Evolutionary conservation across 92 coral and sea anemone species (phyloP), one percentile per base, ranked within the genome.

Genomic region (Blastomussa wellsi): DNA sequence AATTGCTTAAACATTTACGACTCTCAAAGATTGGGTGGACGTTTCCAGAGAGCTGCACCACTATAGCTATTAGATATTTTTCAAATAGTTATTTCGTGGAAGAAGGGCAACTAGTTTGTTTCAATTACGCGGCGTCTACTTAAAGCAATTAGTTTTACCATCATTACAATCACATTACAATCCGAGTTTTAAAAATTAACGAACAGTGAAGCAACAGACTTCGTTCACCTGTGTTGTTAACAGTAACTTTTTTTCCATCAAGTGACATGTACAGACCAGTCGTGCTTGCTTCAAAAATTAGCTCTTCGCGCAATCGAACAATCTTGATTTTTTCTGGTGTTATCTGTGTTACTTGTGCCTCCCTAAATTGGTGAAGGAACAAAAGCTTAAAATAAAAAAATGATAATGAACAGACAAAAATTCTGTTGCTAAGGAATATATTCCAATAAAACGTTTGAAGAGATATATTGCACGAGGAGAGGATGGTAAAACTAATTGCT

Each of bases 291-390:
- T 81, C 67, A 81, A 81, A 81, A 24, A 81, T 51, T 33, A 81
- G 68, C 77, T 81, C 85, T 17, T 81, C 85, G 15, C 85, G 85
- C 37, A 69, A 13, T 0, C 32, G 85, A 35, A 81, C 85, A 24
- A 81, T 81, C 22, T 35, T 70, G 19, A 81, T 49, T 15, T 9
- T 71, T 36, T 71, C 77, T 20, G 66, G 85, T 51, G 85, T 81
- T 49, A 69, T 20, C 51, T 48, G 77, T 26, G 77, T 81, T 11
- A 81, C 67, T 17, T 68, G 26, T 49, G 85, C 77, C 36, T 81
- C 85, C 85, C 85, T 81, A 19, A 36, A 31, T 44, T 22, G 3
- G 22, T 5, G 10, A 66, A 32, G 17, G 26, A 32, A 15, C 4
- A 7, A 80, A 48, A 41, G 47, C 20, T 4, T 44, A 1, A 17